Evolutionary conservation across 2,888 invertebrate genomes (phyloP), one percentile per base, ranked within the genome.

Genomic region (Scaptomyza polygonia): DNA sequence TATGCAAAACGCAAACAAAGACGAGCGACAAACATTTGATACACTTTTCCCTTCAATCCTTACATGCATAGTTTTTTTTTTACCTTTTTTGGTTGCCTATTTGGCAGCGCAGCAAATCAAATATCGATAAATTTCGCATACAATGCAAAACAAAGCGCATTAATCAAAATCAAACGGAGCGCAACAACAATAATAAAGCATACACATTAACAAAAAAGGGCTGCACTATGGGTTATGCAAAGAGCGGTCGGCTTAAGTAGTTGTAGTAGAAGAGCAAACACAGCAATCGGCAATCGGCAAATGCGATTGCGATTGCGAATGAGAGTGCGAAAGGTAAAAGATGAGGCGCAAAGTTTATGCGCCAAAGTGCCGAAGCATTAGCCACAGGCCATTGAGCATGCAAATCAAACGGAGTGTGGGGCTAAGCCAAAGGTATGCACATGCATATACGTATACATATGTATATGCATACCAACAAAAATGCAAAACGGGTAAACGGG

Each of bases 1-100:
- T 82, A 82, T 86, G 82, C 85, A 86, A 86, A 82, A 82, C 70
- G 76, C 87, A 82, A 86, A 82, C 81, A 82, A 86, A 84, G 86
- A 84, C 86, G 81, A 78, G 81, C 78, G 81, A 81, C 84, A 84
- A 62, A 66, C 81, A 82, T 86, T 82, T 84, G 87, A 67, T 84
- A 86, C 81, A 82, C 74, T 65, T 82, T 76, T 68, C 48, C 49
- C 51, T 47, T 48, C 21, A 5, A 25, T 25, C 43, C 5, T 0
- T 9, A 1, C 16, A 12, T 30, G 5, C 12, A 16, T n/a, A 18
- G 16, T 14, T 12, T 12, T 11, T 11, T 16, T 45, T 18, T 29
- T 5, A 5, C 25, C 5, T 0, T 43, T 43, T 56, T 62, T 55
- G 21, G 49, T 52, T 70, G 49, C 21, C 49, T 57, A 53, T 67